A percentile compares a stretch with the other conserved stretches of the same genome.
Conservation (phyloP, 2,888 invertebrate species). For the Lithosia quadra region DNA sequence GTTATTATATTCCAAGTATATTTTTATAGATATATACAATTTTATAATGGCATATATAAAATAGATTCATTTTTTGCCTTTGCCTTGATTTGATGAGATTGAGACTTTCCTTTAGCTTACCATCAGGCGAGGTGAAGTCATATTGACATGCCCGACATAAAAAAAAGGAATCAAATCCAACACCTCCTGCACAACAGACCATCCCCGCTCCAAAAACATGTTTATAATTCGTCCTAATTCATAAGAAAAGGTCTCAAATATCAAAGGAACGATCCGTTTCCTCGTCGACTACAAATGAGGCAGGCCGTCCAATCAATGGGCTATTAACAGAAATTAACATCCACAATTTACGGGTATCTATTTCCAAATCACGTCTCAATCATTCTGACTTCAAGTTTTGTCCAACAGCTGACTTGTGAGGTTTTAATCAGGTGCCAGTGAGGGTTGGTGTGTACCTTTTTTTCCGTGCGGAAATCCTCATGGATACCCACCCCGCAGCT, state of each 20-base stretch:
- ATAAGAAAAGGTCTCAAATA: constrained; percentile 21
- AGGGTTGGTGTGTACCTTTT: background rate
- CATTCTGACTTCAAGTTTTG: constrained; percentile 35
- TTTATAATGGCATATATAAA: too few species aligned
- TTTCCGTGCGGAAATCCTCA: too few species aligned
- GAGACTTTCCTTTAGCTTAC: too few species aligned
- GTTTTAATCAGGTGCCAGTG: constrained; percentile 15
- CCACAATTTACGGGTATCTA: constrained; percentile 43
- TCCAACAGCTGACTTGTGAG: constrained; percentile 38
- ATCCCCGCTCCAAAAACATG: background rate
- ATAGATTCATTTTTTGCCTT: too few species aligned
- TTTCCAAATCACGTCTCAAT: constrained; percentile 48
- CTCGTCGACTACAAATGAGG: constrained; percentile 30
- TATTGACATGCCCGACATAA: too few species aligned
- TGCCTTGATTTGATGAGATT: too few species aligned
- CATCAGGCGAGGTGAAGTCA: too few species aligned
- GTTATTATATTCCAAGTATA: too few species aligned
- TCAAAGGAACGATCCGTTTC: constrained; percentile 22
- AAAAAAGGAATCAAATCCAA: too few species aligned
- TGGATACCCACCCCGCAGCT: too few species aligned
- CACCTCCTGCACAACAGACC: background rate
- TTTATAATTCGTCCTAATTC: background rate
- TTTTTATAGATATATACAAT: too few species aligned
- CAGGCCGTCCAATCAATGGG: constrained; percentile 42
- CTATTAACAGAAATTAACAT: constrained; percentile 46